Evolutionary conservation across 1,140 invertebrate genomes (phyloP).

Genomic region (Aphelenchoides avenae): DNA sequence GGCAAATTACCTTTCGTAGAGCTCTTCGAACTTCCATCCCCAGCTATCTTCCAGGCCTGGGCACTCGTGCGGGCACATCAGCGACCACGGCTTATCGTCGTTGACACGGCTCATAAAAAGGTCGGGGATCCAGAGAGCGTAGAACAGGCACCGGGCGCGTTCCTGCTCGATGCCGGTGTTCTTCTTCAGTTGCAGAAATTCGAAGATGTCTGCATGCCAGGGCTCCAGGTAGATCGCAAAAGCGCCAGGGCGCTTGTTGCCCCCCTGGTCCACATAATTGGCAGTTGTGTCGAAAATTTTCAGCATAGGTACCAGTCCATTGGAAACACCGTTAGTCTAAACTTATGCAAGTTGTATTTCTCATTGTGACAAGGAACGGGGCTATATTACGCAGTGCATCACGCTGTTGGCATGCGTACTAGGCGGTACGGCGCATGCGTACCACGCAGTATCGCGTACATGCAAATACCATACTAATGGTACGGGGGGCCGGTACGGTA

Average conservation of each 20-base stretch:
- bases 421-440: too few species aligned
- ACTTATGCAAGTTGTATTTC: too few species aligned
- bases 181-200: conserved; percentile 86
- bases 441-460: too few species aligned
- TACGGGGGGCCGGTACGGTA: too few species aligned
- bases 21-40: conserved; percentile 86
- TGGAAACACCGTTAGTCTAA: conserved; percentile 87
- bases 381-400: too few species aligned
- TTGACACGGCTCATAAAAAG: conserved; percentile 95
- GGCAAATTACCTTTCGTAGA: conserved; percentile 78
- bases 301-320: conserved; percentile 92
- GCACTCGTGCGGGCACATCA: conserved; percentile 92
- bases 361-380: too few species aligned
- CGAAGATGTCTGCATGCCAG: conserved; percentile 95
- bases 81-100: conserved; percentile 77
- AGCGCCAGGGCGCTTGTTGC: conserved; percentile 88
- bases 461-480: too few species aligned
- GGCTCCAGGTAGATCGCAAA: conserved; percentile 97
- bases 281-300: conserved; percentile 91
- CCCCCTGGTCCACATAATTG: conserved; percentile 93
- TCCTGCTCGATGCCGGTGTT: conserved; percentile 89
- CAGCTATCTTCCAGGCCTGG: conserved; percentile 82
- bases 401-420: too few species aligned
- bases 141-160: conserved; percentile 88
- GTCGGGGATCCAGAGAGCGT: conserved; percentile 97